phyloP scores from a whole-genome alignment of 2,888 invertebrate genomes.

The Dioctria linearis region DNA sequence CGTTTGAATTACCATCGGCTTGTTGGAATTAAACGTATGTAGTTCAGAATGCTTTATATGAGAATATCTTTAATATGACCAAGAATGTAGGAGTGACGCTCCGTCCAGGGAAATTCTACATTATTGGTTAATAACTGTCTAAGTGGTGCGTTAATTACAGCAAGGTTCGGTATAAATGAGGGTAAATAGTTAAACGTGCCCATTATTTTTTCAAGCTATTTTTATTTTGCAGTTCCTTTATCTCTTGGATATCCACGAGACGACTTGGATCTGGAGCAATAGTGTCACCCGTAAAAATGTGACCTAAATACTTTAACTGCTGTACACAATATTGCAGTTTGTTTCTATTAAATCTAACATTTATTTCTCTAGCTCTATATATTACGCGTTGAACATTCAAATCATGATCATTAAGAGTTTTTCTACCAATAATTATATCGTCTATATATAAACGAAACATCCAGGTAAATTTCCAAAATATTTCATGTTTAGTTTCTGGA shows the following conservation, averaged over 20 bases:
- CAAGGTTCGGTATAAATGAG: too few species aligned
- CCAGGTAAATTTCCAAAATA: constrained; percentile 58
- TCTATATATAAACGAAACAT: constrained; percentile 52
- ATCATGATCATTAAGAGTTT: neutral
- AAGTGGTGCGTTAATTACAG: too few species aligned
- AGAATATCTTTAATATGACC: constrained; percentile 60
- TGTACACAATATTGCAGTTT: constrained; percentile 2
- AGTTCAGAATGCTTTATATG: constrained; percentile 58
- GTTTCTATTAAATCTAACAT: too few species aligned
- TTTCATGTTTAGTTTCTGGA: constrained; percentile 41
- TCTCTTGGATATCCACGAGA: constrained; percentile 54
- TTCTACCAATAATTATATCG: constrained; percentile 37
- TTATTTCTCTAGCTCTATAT: constrained; percentile 35
- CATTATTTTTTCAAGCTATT: constrained; percentile 61
- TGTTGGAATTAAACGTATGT: neutral
- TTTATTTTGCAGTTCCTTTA: constrained; percentile 44
- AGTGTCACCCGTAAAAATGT: constrained; percentile 9
- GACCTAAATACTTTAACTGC: constrained; percentile 50
- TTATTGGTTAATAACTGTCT: too few species aligned
- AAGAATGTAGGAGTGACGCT: constrained; percentile 58
- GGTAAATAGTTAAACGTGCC: constrained; percentile 60
- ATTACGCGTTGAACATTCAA: constrained; percentile 38
- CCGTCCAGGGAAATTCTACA: constrained; percentile 59
- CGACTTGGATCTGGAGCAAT: too few species aligned
- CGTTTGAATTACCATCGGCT: constrained; percentile 46